A percentile compares a stretch with the other conserved stretches of the same genome.
These are phyloP conservation scores for Pleuronectes platessa DNA, from an alignment of 2,113 vertebrate species.

Conservation along the genomic window DNA sequence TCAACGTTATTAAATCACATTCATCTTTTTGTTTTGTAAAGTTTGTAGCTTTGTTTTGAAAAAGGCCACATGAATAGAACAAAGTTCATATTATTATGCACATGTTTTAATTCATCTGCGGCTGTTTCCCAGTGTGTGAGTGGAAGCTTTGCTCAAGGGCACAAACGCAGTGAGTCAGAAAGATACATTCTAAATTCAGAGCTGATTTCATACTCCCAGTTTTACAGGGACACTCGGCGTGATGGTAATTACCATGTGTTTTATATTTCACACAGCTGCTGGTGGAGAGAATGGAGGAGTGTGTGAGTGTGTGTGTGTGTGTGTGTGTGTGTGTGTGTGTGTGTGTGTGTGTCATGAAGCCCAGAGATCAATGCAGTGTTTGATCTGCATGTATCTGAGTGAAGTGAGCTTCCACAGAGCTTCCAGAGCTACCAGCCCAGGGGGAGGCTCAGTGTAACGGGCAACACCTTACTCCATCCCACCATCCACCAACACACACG, in stretches of 20 bases:
- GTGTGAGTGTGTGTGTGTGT: conserved; percentile 37
- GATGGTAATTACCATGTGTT: conserved; percentile 68
- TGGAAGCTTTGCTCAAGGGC: too few relatives aligned
- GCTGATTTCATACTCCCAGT: not conserved
- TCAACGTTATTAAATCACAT: too few relatives aligned
- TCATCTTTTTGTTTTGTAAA: too few relatives aligned
- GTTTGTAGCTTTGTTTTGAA: too few relatives aligned
- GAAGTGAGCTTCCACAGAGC: conserved; percentile 71
- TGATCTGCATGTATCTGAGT: conserved; percentile 76
- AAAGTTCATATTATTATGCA: too few relatives aligned
- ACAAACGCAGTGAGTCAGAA: too few relatives aligned
- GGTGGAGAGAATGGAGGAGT: conserved; percentile 43
- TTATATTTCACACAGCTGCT: conserved; percentile 65
- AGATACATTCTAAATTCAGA: too few relatives aligned
- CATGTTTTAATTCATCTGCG: too few relatives aligned
- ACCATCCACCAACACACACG: conserved; percentile 18
- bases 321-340: conserved; percentile 36
- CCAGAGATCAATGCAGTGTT: conserved; percentile 74
- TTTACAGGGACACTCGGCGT: not conserved
- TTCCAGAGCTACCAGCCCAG: conserved; percentile 64
- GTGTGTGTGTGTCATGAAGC: conserved; percentile 44
- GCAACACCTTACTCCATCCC: conserved; percentile 52
- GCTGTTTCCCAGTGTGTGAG: too few relatives aligned
- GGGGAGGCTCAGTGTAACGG: conserved; percentile 59
- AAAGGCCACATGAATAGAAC: too few relatives aligned